phyloP scores from a whole-genome alignment of 2,113 vertebrate species.

The Tricholaema leucomelas region DNA sequence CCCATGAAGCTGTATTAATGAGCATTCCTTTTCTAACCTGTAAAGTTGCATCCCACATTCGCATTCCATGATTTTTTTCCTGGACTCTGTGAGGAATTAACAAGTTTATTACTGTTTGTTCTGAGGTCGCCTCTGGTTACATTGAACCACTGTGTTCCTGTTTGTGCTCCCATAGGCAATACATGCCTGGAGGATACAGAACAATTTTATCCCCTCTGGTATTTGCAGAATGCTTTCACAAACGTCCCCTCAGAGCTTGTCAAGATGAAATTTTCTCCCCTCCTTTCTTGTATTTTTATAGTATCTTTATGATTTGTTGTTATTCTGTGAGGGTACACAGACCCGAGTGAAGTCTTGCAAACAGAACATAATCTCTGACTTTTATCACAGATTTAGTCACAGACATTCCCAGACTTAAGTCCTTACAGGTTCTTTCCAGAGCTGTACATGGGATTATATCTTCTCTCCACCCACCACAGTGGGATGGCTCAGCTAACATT shows the following conservation, averaged over 20 bases:
- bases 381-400: not conserved
- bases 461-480: not conserved
- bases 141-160: not conserved
- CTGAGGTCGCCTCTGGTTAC: not conserved
- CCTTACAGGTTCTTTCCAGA: not conserved
- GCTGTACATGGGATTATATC: not conserved
- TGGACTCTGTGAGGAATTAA: not conserved
- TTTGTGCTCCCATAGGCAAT: not conserved
- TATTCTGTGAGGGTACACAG: not conserved
- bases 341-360: not conserved
- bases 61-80: not conserved
- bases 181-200: not conserved
- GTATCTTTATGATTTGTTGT: not conserved
- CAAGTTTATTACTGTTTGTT: not conserved
- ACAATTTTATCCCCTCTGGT: not conserved
- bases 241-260: not conserved
- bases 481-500: not conserved
- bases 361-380: not conserved
- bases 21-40: conserved; percentile 14
- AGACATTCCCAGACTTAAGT: not conserved
- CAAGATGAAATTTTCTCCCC: not conserved
- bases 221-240: not conserved
- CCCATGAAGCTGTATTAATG: conserved; percentile 28
- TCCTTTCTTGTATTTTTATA: not conserved
- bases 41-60: not conserved